Evolutionary conservation across 1,140 invertebrate genomes (phyloP).

Genomic region (Rhynchophorus ferrugineus): DNA sequence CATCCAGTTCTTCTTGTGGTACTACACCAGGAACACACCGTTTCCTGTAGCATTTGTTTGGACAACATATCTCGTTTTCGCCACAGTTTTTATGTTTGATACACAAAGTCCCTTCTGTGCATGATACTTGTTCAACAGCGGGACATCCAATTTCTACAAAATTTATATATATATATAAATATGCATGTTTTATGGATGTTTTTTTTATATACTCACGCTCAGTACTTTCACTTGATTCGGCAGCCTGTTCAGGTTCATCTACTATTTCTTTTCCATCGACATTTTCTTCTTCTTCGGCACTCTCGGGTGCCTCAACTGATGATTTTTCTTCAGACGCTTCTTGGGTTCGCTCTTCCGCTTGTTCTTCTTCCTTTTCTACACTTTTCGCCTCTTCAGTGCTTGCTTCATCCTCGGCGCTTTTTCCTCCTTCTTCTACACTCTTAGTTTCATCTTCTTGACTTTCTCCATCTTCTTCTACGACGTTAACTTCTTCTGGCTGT

Average conservation of each 20-base stretch:
- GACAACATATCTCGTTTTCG: constrained; percentile 18
- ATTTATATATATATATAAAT: neutral
- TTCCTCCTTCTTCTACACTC: constrained; percentile 16
- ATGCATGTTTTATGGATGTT: neutral
- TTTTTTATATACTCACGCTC: constrained; percentile 25
- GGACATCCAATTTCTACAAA: constrained; percentile 15
- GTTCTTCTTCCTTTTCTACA: constrained; percentile 33
- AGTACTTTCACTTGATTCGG: constrained; percentile 22
- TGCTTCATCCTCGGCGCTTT: constrained; percentile 23
- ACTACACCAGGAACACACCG: constrained; percentile 14
- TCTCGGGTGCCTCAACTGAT: neutral
- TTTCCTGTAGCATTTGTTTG: constrained; percentile 19
- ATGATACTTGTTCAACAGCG: constrained; percentile 8
- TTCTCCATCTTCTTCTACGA: constrained; percentile 10
- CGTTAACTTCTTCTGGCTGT: too few species aligned
- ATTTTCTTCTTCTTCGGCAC: neutral
- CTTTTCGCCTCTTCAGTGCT: constrained; percentile 31
- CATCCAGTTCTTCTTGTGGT: constrained; percentile 11
- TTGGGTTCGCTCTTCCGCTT: neutral
- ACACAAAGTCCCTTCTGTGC: constrained; percentile 16
- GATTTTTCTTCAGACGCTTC: neutral
- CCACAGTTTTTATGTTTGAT: constrained; percentile 16
- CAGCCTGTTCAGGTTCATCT: neutral
- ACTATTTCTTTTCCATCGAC: neutral
- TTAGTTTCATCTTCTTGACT: constrained; percentile 24